Evolutionary conservation across 2,113 vertebrate species (phyloP).

Genomic region (Megaceryle maxima): DNA sequence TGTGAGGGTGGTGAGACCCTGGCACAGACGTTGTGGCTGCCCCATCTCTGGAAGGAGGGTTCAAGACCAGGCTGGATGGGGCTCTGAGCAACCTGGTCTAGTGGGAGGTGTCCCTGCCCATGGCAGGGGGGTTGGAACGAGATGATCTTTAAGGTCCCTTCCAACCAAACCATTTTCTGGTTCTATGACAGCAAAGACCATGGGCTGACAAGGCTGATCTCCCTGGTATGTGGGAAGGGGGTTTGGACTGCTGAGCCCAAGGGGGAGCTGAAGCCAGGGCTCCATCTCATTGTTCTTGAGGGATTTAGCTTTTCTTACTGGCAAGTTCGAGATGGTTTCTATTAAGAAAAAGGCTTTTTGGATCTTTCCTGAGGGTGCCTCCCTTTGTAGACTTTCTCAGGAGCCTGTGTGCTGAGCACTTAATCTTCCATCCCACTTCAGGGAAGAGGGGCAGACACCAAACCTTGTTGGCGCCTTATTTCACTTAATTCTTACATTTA

Average conservation of each 20-base stretch:
- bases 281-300: neutral
- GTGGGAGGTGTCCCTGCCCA: neutral
- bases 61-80: neutral
- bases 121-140: neutral
- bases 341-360: slow-evolving; percentile 9
- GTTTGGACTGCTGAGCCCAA: neutral
- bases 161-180: neutral
- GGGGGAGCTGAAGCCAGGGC: neutral
- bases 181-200: neutral
- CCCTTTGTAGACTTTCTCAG: neutral
- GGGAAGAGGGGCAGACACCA: neutral
- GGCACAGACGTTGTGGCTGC: neutral
- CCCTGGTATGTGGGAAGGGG: neutral
- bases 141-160: neutral
- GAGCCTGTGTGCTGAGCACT: neutral
- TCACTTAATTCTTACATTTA: neutral
- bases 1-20: neutral
- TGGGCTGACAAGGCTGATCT: neutral
- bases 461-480: neutral
- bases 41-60: neutral
- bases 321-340: neutral
- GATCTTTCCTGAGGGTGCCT: neutral
- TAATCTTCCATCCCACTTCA: neutral
- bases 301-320: neutral
- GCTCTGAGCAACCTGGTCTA: neutral